Evolutionary conservation across 2,888 invertebrate species (phyloP), one percentile per base, ranked within the genome.

Genomic region (Drosophila kokeensis): DNA sequence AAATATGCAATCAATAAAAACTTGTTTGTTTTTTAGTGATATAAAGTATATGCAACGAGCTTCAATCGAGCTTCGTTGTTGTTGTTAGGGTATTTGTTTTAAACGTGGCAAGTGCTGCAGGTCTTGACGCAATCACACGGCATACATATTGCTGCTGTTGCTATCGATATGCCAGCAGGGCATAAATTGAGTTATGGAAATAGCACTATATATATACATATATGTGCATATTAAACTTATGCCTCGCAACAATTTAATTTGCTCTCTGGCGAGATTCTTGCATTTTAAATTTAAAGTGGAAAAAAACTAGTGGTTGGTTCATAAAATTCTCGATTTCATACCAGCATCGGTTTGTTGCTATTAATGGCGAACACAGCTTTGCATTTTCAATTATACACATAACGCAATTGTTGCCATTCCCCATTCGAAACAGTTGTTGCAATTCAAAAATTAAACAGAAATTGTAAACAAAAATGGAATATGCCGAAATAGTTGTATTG

Each of bases 201-300:
- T 53, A 58, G n/a, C 57, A 48, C 61, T 66, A 61, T 54, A 53
- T 38, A 53, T 42, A 15, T 13, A 68, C 68, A 45, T 2, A 15
- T 40, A 11, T 38, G 6, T 42, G 21, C 11, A 21, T 42, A 21
- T 42, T 42, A 62, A 48, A 57, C 54, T 48, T 45, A 58, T 45
- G 49, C 38, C 18, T 65, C 40, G 61, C 32, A 61, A 50, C 32
- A 59, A 50, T 73, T 62, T 40, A 55, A 48, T 27, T 30, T 42
- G 6, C 54, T 27, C 29, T 21, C 40, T 24, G 30, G 34, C 42
- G 18, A 54, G 45, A 74, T 62, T 54, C 30, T 58, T 74, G 68
- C 48, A 55, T 49, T 49, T 40, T 27, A 27, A 13, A 29, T 15
- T n/a, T 34, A 40, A 68, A 15, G 48, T 75, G 49, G 30, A 27